Evolutionary conservation across 92 coral and sea anemone genomes (phyloP).

Genomic region (Palythoa grandis): DNA sequence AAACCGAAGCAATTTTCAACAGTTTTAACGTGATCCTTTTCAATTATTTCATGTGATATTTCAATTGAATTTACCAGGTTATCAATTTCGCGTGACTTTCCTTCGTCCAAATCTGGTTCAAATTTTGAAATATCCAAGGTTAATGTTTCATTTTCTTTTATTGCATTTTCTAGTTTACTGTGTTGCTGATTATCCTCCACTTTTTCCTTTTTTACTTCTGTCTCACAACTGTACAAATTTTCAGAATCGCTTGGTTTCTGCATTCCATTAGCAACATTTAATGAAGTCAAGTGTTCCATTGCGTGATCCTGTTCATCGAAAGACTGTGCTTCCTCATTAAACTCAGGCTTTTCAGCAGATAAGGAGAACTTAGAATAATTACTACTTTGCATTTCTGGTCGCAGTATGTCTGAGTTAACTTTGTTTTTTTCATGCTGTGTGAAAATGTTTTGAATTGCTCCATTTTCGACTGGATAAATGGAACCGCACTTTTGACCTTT

Average conservation of each 20-base stretch:
- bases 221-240: neutral
- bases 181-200: neutral
- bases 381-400: neutral
- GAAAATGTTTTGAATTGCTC: neutral
- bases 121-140: neutral
- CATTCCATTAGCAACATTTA: neutral
- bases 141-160: neutral
- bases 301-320: neutral
- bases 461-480: neutral
- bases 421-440: neutral
- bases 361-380: neutral
- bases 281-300: neutral
- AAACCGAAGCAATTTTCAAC: too few relatives aligned
- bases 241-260: conserved; percentile 19
- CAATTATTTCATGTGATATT: neutral
- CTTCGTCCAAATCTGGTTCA: neutral
- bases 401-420: neutral
- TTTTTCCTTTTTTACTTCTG: too few relatives aligned
- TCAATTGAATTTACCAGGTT: neutral
- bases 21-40: neutral
- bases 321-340: neutral
- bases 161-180: neutral
- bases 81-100: neutral
- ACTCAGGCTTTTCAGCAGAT: neutral
- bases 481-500: conserved; percentile 7